These are phyloP conservation scores for Leptopilina clavipes DNA, from an alignment of 1,140 invertebrate genomes.

Conservation along the genomic window DNA sequence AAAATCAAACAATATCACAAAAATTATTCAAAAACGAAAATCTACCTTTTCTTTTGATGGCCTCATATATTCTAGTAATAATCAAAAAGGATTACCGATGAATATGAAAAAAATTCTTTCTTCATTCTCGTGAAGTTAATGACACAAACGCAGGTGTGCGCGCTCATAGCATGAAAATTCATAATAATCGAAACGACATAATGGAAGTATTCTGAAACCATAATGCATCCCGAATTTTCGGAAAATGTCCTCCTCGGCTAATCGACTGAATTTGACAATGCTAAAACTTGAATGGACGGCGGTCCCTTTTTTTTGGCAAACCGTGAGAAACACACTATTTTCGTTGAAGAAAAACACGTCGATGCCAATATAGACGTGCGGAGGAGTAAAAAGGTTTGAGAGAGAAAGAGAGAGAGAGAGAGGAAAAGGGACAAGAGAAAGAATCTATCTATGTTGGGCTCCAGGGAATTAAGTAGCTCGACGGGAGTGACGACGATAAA, in stretches of 20 bases:
- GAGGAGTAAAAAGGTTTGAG: constrained; percentile 22
- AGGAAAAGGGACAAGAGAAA: constrained; percentile 23
- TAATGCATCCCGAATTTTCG: constrained; percentile 61
- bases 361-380: constrained; percentile 16
- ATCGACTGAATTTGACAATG: constrained; percentile 61
- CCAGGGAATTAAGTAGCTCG: constrained; percentile 49
- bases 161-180: constrained; percentile 51
- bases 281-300: constrained; percentile 54
- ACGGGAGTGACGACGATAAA: constrained; percentile 23
- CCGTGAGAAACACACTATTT: constrained; percentile 66
- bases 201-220: constrained; percentile 52
- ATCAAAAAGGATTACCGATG: no score
- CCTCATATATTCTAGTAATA: no score
- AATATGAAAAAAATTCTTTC: no score
- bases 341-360: constrained; percentile 4
- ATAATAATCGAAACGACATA: constrained; percentile 55
- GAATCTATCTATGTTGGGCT: constrained; percentile 36
- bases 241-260: constrained; percentile 58
- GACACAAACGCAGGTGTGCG: constrained; percentile 53
- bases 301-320: constrained; percentile 56
- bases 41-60: no score
- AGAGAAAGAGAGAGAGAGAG: constrained; percentile 35
- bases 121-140: constrained; percentile 30
- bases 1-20: background rate
- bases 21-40: background rate